Conservation (phyloP, 2,797 vertebrate species). For the Harpagifer antarcticus region DNA sequence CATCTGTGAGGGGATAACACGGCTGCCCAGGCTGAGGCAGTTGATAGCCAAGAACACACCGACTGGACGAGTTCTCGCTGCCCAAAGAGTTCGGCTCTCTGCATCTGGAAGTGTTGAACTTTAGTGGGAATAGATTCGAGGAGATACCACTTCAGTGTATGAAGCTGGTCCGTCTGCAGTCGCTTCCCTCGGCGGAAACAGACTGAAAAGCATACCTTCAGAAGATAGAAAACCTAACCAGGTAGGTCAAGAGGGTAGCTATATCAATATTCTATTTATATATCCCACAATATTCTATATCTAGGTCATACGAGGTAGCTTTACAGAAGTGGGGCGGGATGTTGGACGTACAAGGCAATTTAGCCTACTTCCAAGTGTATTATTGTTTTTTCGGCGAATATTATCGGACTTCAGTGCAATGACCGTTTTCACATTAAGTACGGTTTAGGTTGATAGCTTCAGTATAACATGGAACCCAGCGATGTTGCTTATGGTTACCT, state of each 20-base stretch:
- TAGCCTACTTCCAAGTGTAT: too few relatives aligned
- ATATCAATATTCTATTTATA: too few relatives aligned
- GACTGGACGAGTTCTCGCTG: slow-evolving; percentile 90
- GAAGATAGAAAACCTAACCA: slow-evolving; percentile 92
- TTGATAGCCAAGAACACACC: slow-evolving; percentile 97
- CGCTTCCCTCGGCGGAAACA: slow-evolving; percentile 96
- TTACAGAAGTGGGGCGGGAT: too few relatives aligned
- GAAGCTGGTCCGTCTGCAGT: slow-evolving; percentile 89
- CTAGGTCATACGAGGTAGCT: too few relatives aligned
- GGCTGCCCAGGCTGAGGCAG: slow-evolving; percentile 86
- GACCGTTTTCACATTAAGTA: not conserved
- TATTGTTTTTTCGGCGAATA: too few relatives aligned
- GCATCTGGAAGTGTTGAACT: slow-evolving; percentile 92
- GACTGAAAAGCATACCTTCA: slow-evolving; percentile 91
- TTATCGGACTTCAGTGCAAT: not conserved
- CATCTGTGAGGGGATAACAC: slow-evolving; percentile 88
- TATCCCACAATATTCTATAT: too few relatives aligned
- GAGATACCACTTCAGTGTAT: slow-evolving; percentile 90
- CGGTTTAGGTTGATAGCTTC: too few relatives aligned
- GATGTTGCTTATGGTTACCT: slow-evolving; percentile 32
- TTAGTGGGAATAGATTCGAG: slow-evolving; percentile 95
- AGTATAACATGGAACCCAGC: too few relatives aligned
- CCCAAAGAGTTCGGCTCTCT: slow-evolving; percentile 92
- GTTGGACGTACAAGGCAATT: too few relatives aligned
- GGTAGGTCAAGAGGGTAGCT: slow-evolving; percentile 79